Evolutionary conservation across 2,113 vertebrate genomes (phyloP).

Genomic region (Alouatta palliata): DNA sequence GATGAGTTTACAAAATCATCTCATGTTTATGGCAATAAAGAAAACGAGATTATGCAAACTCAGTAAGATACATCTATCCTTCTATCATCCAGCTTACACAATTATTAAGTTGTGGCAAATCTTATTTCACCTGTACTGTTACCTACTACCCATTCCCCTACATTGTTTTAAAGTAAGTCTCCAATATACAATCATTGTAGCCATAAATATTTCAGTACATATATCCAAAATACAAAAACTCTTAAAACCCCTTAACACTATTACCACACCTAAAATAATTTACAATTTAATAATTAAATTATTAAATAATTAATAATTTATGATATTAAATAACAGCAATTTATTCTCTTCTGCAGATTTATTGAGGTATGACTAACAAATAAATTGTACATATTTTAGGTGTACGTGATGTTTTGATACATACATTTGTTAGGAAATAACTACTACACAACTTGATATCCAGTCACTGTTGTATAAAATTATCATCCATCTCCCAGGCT

Average conservation of each 20-base stretch:
- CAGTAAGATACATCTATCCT: not conserved
- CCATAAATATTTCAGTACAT: not conserved
- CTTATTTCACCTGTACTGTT: not conserved
- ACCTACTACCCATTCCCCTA: not conserved
- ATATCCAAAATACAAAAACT: not conserved
- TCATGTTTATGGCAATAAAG: conserved; percentile 1
- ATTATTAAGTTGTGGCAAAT: not conserved
- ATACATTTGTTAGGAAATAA: not conserved
- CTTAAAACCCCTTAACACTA: not conserved
- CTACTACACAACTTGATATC: not conserved
- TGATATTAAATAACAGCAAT: not conserved
- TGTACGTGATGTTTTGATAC: not conserved
- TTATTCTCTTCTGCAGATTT: not conserved
- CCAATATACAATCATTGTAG: not conserved
- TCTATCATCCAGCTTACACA: not conserved
- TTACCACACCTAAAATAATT: not conserved
- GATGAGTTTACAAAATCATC: not conserved
- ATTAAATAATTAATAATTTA: too few species aligned
- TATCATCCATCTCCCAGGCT: not conserved
- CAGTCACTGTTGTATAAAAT: not conserved
- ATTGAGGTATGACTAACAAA: not conserved
- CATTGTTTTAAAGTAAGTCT: not conserved
- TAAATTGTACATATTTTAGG: not conserved
- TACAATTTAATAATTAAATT: not conserved
- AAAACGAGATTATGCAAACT: not conserved